A percentile compares a stretch with the other conserved stretches of the same genome.
Evolutionary conservation across 2,797 vertebrate species (phyloP).

Genomic region (Micromesistius poutassou): DNA sequence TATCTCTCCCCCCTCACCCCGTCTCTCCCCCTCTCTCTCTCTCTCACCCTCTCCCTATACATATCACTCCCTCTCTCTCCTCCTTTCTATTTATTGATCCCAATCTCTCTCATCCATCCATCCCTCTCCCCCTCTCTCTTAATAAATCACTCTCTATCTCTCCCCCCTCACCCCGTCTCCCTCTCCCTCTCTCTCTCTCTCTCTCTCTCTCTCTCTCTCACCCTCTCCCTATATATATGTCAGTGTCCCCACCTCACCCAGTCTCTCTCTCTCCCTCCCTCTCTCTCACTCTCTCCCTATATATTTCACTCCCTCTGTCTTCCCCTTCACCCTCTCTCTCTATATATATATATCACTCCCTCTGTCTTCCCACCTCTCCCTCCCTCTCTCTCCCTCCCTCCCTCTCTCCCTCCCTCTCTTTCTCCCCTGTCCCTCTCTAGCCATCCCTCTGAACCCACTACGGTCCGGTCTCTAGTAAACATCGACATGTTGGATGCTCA

Average conservation of each 20-base stretch:
- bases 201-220: too few species aligned
- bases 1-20: not conserved
- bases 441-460: constrained; percentile 18
- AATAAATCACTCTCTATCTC: not conserved
- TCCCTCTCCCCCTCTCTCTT: too few species aligned
- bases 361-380: constrained; percentile 14
- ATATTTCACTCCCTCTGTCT: constrained; percentile 7
- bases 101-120: too few species aligned
- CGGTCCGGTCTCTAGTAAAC: not conserved
- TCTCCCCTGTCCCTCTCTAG: not conserved
- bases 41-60: too few species aligned
- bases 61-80: not conserved
- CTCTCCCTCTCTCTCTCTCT: too few species aligned
- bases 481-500: not conserved
- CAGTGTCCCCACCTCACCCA: constrained; percentile 15
- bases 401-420: constrained; percentile 14
- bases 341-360: constrained; percentile 1
- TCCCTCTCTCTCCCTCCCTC: not conserved
- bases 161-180: not conserved
- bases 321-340: not conserved
- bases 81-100: too few species aligned
- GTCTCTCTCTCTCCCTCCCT: not conserved
- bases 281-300: too few species aligned
- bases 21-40: not conserved
- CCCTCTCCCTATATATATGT: too few species aligned